Conservation (phyloP, 2,113 vertebrate species). For the Daubentonia madagascariensis region DNA sequence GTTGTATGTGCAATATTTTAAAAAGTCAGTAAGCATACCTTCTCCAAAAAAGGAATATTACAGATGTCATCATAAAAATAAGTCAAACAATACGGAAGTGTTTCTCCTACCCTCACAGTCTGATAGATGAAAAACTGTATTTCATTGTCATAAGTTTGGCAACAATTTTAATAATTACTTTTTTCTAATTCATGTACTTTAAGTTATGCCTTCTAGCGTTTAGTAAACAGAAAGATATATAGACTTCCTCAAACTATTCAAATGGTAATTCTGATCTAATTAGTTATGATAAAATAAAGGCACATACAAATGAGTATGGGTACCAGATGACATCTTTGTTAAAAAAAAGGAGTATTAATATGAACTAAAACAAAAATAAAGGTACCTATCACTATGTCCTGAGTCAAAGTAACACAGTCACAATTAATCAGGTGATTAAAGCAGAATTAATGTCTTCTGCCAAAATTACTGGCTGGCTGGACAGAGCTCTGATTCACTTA, state of each 20-base stretch:
- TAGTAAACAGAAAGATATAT: neutral
- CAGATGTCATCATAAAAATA: neutral
- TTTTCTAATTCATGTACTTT: neutral
- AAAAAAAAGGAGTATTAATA: neutral
- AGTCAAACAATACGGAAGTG: neutral
- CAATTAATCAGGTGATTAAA: conserved; percentile 3
- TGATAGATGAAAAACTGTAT: neutral
- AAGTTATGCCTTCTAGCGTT: neutral
- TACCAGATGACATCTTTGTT: neutral
- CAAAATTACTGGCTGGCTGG: neutral
- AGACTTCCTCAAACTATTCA: conserved; percentile 26
- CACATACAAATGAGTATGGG: neutral
- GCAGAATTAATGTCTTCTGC: neutral
- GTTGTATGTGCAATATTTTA: neutral
- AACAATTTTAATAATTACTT: neutral
- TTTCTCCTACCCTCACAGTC: neutral
- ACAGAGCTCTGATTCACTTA: neutral
- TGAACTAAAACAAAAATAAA: conserved; percentile 40
- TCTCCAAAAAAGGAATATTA: neutral
- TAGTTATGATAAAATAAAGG: neutral
- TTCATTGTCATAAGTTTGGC: conserved; percentile 42
- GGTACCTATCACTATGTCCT: neutral
- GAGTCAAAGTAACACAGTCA: neutral
- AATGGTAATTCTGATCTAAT: neutral
- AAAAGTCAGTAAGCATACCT: neutral